Conservation (phyloP, 2,888 invertebrate species). For the Synanthedon formicaeformis region DNA sequence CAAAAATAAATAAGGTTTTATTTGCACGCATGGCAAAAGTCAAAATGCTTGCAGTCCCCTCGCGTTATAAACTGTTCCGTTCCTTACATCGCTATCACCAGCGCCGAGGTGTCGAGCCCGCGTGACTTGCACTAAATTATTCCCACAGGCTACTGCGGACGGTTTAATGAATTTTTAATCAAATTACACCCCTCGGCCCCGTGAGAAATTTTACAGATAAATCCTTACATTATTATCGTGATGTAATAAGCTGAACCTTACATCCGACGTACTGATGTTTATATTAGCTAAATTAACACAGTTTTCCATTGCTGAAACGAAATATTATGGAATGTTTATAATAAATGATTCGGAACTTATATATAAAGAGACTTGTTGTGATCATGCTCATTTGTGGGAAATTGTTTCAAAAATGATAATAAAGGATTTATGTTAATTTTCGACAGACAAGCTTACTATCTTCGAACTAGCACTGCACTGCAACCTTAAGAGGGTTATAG, state of each 20-base stretch:
- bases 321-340: too few species aligned
- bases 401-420: too few species aligned
- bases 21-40: not conserved
- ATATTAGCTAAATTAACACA: not conserved
- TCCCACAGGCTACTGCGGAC: slow-evolving; percentile 55
- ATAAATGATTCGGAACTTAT: too few species aligned
- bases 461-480: too few species aligned
- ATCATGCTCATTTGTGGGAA: too few species aligned
- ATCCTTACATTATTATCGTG: slow-evolving; percentile 44
- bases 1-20: not conserved
- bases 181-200: slow-evolving; percentile 55
- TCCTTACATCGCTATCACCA: slow-evolving; percentile 7
- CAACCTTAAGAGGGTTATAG: too few species aligned
- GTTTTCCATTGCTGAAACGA: too few species aligned
- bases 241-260: slow-evolving; percentile 28
- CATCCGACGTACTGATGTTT: slow-evolving; percentile 10
- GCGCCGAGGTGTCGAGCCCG: slow-evolving; percentile 43
- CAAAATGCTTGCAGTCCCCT: not conserved
- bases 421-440: too few species aligned
- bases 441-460: too few species aligned
- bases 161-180: slow-evolving; percentile 70
- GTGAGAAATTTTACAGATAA: slow-evolving; percentile 60
- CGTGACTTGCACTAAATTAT: slow-evolving; percentile 67
- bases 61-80: not conserved
- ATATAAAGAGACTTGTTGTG: too few species aligned